Base-by-base conservation (phyloP, 1,140 invertebrate genomes). In the Halictus rubicundus region DNA sequence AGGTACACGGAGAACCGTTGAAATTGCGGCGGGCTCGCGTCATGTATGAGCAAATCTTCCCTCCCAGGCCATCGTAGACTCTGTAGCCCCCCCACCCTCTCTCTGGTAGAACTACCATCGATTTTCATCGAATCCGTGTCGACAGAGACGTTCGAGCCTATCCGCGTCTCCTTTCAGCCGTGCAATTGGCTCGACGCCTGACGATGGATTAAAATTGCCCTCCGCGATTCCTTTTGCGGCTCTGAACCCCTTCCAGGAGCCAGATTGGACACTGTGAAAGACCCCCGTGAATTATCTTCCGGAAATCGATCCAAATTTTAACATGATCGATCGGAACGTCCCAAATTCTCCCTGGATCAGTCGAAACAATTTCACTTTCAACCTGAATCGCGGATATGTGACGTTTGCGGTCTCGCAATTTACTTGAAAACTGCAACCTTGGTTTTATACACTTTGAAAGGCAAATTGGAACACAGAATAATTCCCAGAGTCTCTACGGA, bases 201-300 rank as follows among this genome's bases (percentile, higher is more conserved):
- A 61, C 71, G 80, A 82, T 82, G 85, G 84, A 86, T 86, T 86
- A 86, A 85, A 85, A 78, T 75, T 74, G 60, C 70, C 54, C 25
- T 32, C 12, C 14, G n/a, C 37, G 59, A 39, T 46, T 64, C 42
- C 74, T 76, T 68, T 27, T 21, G 10, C 42, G 37, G 1, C 60
- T n/a, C 25, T 9, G 23, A 57, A 32, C 46, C 2, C 16, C 49
- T 21, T 37, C n/a, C 32, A 19, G 16, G 9, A 27, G 27, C 52
- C 61, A 57, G 68, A 73, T 84, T 72, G 59, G 37, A 52, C 49
- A 52, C 72, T 49, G 52, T 73, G 73, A 78, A 84, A 64, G 64
- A 68, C 63, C 65, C 46, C 64, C 37, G 59, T 77, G 61, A 85
- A 81, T 84, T 78, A 84, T 75, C 68, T 65, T 70, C 69, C n/a